A percentile compares a stretch with the other conserved stretches of the same genome.
phyloP scores from a whole-genome alignment of 2,797 vertebrate species.

The Chelidonichthys spinosus region DNA sequence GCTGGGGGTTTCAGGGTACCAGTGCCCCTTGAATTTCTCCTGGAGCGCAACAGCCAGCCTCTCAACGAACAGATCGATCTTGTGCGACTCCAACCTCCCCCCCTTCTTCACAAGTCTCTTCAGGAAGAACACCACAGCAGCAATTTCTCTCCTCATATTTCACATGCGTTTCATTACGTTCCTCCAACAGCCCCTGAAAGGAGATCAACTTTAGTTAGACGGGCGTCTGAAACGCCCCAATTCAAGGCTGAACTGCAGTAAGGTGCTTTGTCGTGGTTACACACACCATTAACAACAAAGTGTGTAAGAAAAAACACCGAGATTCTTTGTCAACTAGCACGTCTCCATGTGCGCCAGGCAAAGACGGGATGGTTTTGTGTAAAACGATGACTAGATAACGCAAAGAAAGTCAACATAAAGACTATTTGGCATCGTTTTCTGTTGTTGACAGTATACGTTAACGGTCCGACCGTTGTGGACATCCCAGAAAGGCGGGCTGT shows the following conservation, averaged over 20 bases:
- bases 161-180: conserved; percentile 42
- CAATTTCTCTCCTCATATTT: conserved; percentile 90
- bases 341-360: not conserved
- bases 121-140: conserved; percentile 87
- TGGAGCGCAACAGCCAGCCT: conserved; percentile 83
- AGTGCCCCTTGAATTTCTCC: conserved; percentile 88
- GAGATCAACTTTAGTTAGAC: not conserved
- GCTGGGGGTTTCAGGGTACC: conserved; percentile 89
- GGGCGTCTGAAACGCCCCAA: not conserved
- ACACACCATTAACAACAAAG: not conserved
- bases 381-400: not conserved
- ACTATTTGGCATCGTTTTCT: not conserved
- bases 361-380: not conserved
- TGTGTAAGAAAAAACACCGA: not conserved
- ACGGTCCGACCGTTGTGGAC: conserved; percentile 24
- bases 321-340: not conserved
- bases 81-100: conserved; percentile 79
- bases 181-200: conserved; percentile 48
- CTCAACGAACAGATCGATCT: conserved; percentile 85
- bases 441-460: not conserved
- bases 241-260: not conserved
- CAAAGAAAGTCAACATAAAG: fast-evolving
- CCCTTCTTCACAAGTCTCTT: conserved; percentile 84
- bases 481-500: conserved; percentile 66
- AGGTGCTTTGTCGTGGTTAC: too few relatives aligned